Conservation (phyloP, 2,888 invertebrate genomes). For the Drosophila percnosoma region DNA sequence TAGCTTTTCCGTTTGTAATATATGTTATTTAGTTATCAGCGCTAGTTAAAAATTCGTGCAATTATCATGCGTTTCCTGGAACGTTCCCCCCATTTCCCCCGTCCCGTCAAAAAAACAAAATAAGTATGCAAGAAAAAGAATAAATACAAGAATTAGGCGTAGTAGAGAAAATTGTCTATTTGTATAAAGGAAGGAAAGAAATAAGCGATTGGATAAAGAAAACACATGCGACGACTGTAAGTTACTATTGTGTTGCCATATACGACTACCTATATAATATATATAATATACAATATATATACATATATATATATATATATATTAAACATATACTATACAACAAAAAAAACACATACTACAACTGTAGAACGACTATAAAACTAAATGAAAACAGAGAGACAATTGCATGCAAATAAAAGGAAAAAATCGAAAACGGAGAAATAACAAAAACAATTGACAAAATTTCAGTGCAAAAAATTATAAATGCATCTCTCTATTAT, state of each 20-base stretch:
- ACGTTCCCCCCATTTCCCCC: neutral
- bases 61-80: constrained; percentile 44
- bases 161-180: constrained; percentile 64
- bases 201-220: constrained; percentile 40
- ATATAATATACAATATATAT: constrained; percentile 31
- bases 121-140: constrained; percentile 1
- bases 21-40: constrained; percentile 43
- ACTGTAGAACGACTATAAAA: constrained; percentile 27
- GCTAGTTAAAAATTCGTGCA: constrained; percentile 48
- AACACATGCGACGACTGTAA: constrained; percentile 69
- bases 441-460: constrained; percentile 23
- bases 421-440: constrained; percentile 8
- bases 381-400: constrained; percentile 20
- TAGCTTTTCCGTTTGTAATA: constrained; percentile 53
- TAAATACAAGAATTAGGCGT: constrained; percentile 39
- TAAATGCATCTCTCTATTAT: constrained; percentile 37
- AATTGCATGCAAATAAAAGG: constrained; percentile 32
- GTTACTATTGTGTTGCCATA: constrained; percentile 79
- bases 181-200: constrained; percentile 48
- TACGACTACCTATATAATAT: constrained; percentile 40
- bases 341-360: constrained; percentile 14
- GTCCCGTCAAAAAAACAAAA: neutral
- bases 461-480: constrained; percentile 34
- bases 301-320: constrained; percentile 45
- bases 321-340: constrained; percentile 26